Evolutionary conservation across 2,797 vertebrate genomes (phyloP).

Genomic region (Characodon lateralis): DNA sequence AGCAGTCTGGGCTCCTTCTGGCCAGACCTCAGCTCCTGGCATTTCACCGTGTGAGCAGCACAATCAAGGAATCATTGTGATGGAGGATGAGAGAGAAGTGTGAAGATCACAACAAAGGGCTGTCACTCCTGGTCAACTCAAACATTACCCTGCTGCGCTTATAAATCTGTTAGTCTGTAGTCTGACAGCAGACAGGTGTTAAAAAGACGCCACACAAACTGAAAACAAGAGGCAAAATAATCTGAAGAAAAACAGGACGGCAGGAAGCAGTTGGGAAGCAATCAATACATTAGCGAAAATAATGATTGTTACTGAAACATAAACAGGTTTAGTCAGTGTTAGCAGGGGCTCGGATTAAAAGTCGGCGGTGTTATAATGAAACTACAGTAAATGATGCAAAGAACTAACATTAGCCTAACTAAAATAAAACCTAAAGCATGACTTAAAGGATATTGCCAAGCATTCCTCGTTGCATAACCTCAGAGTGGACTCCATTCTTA

Average conservation of each 20-base stretch:
- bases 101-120: slow-evolving; percentile 28
- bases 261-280: slow-evolving; percentile 5
- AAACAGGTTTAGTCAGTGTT: neutral
- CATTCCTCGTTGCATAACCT: slow-evolving; percentile 73
- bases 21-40: slow-evolving; percentile 79
- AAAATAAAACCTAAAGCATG: slow-evolving; percentile 35
- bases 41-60: slow-evolving; percentile 81
- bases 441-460: slow-evolving; percentile 83
- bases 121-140: neutral
- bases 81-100: slow-evolving; percentile 31
- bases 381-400: neutral
- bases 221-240: slow-evolving; percentile 29
- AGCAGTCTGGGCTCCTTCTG: slow-evolving; percentile 82
- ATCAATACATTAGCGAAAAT: neutral
- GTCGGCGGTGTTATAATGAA: neutral
- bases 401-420: slow-evolving; percentile 55
- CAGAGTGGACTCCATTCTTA: slow-evolving; percentile 77
- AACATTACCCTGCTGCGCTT: neutral
- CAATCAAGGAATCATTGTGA: slow-evolving; percentile 78
- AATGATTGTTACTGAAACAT: neutral
- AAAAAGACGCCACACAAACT: slow-evolving; percentile 39
- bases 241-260: neutral
- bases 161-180: neutral
- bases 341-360: neutral
- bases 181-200: slow-evolving; percentile 6